Conservation (phyloP, 2,797 vertebrate genomes). For the Peromyscus aztecus region DNA sequence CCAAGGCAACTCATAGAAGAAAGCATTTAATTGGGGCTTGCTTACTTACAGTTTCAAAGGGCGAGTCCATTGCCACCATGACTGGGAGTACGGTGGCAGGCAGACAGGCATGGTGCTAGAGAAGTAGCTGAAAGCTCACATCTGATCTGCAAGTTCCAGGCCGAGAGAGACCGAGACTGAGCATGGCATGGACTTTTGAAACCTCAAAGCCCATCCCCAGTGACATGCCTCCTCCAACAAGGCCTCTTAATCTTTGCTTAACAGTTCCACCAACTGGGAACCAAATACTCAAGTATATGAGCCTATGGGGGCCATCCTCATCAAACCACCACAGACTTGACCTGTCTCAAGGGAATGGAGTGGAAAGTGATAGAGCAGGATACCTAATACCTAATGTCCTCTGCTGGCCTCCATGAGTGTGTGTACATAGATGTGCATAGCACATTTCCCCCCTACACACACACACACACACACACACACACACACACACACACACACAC, state of each 20-base stretch:
- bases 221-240: neutral
- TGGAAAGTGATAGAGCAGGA: neutral
- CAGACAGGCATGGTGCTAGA: no score
- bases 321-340: neutral
- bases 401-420: neutral
- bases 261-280: neutral
- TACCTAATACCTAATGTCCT: neutral
- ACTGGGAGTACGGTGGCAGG: no score
- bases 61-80: no score
- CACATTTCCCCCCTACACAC: fast-evolving
- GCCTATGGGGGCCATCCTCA: no score
- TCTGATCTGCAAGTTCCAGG: neutral
- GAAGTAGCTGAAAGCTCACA: neutral
- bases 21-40: no score
- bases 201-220: neutral
- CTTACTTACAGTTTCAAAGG: neutral
- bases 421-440: neutral
- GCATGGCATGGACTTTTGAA: neutral
- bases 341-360: neutral
- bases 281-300: neutral
- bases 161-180: neutral
- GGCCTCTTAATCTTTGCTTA: neutral
- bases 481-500: neutral
- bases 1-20: neutral
- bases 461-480: neutral